phyloP scores from a whole-genome alignment of 2,888 invertebrate genomes.

The Pollenia amentaria region DNA sequence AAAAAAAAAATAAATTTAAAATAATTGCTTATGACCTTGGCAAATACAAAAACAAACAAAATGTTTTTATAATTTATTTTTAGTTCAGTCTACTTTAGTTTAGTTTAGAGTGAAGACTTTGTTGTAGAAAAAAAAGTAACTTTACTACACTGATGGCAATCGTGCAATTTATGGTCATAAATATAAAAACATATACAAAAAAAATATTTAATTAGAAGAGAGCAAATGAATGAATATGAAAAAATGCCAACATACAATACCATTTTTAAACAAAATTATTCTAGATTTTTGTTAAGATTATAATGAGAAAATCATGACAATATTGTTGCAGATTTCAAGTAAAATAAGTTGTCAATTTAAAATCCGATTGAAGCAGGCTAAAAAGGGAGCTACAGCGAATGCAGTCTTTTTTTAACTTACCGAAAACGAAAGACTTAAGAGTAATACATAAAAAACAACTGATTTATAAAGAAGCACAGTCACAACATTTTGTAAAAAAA shows the following conservation, averaged over 20 bases:
- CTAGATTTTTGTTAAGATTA: conserved; percentile 55
- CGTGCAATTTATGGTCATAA: conserved; percentile 64
- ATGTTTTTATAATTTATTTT: conserved; percentile 61
- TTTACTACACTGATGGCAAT: conserved; percentile 56
- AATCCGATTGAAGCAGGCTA: neutral
- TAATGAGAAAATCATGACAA: conserved; percentile 41
- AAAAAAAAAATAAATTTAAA: conserved; percentile 49
- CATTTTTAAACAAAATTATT: conserved; percentile 51
- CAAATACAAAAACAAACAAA: conserved; percentile 55
- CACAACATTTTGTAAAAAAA: too few species aligned
- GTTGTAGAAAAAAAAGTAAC: neutral
- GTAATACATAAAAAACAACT: too few species aligned
- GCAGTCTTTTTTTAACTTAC: too few species aligned
- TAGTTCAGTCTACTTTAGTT: conserved; percentile 42
- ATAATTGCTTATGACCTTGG: conserved; percentile 73
- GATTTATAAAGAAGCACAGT: too few species aligned
- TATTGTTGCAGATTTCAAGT: neutral
- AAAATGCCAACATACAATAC: conserved; percentile 40
- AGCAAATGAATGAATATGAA: conserved; percentile 7
- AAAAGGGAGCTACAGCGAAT: too few species aligned
- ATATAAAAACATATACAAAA: conserved; percentile 37
- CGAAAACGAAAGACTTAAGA: too few species aligned
- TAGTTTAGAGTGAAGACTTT: conserved; percentile 46
- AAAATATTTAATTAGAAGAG: conserved; percentile 66
- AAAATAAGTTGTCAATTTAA: neutral